Percentiles rank a stretch among this genome's conserved stretches.
phyloP scores from a whole-genome alignment of 2,113 vertebrate species.

The Silurus meridionalis region DNA sequence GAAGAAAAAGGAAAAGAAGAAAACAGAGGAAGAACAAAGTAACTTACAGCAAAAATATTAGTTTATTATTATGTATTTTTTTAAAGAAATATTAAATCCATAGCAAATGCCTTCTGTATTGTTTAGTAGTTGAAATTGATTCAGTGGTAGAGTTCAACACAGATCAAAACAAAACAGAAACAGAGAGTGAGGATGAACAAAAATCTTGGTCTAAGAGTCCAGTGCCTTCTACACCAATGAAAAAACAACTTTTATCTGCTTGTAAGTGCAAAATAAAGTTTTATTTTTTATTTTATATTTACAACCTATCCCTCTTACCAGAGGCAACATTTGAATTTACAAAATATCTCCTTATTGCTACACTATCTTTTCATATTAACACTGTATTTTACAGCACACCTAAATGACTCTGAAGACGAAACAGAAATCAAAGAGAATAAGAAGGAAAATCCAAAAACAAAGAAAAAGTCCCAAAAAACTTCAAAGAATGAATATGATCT shows the following conservation, averaged over 20 bases:
- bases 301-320: background rate
- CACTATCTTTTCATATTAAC: background rate
- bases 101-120: background rate
- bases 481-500: slow-evolving; percentile 59
- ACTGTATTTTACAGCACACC: slow-evolving; percentile 61
- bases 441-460: slow-evolving; percentile 52
- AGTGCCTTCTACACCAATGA: slow-evolving; percentile 54
- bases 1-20: slow-evolving; percentile 65
- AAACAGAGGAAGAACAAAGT: slow-evolving; percentile 54
- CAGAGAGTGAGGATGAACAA: slow-evolving; percentile 57
- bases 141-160: slow-evolving; percentile 48
- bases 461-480: slow-evolving; percentile 57
- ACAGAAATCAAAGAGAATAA: slow-evolving; percentile 59
- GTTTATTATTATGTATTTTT: background rate
- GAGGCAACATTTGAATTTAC: background rate
- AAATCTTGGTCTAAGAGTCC: slow-evolving; percentile 47
- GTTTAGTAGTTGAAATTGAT: slow-evolving; percentile 49
- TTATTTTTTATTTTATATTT: background rate
- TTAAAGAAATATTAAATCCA: slow-evolving; percentile 19
- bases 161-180: slow-evolving; percentile 48
- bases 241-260: slow-evolving; percentile 62
- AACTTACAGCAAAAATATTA: slow-evolving; percentile 4
- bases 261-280: slow-evolving; percentile 25
- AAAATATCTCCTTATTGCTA: background rate
- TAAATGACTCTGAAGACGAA: slow-evolving; percentile 68